These are phyloP conservation scores for Huso huso DNA, from an alignment of 2,797 vertebrate genomes.

Conservation along the genomic window DNA sequence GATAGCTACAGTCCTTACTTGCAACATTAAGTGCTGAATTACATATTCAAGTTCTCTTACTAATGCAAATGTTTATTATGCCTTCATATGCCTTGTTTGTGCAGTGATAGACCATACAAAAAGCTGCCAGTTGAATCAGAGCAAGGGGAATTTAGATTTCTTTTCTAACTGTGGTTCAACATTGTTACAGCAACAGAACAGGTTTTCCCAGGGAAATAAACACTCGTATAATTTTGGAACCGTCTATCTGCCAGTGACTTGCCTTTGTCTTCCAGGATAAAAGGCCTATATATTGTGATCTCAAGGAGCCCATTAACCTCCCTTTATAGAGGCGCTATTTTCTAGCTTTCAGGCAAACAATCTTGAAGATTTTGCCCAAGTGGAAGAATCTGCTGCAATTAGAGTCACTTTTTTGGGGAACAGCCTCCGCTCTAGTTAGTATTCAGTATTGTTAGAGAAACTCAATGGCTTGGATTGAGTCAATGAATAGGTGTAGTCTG, in stretches of 20 bases:
- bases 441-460: constrained; percentile 1
- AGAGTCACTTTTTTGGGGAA: constrained; percentile 14
- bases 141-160: no score
- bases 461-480: not conserved
- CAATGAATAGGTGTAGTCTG: not conserved
- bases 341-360: constrained; percentile 14
- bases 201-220: constrained; percentile 10
- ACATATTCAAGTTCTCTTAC: no score
- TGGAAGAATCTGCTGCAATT: constrained; percentile 13
- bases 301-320: constrained; percentile 21
- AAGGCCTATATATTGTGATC: constrained; percentile 14
- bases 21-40: no score
- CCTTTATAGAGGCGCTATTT: constrained; percentile 16
- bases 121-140: no score
- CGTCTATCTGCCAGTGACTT: constrained; percentile 7
- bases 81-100: no score
- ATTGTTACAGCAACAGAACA: not conserved
- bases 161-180: no score
- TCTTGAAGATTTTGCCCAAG: constrained; percentile 11
- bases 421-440: not conserved
- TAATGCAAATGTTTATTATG: no score
- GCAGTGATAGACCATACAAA: no score
- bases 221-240: constrained; percentile 7
- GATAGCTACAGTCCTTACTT: no score
- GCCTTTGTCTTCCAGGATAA: constrained; percentile 6